Evolutionary conservation across 2,113 vertebrate genomes (phyloP).

Genomic region (Myotis brandtii): DNA sequence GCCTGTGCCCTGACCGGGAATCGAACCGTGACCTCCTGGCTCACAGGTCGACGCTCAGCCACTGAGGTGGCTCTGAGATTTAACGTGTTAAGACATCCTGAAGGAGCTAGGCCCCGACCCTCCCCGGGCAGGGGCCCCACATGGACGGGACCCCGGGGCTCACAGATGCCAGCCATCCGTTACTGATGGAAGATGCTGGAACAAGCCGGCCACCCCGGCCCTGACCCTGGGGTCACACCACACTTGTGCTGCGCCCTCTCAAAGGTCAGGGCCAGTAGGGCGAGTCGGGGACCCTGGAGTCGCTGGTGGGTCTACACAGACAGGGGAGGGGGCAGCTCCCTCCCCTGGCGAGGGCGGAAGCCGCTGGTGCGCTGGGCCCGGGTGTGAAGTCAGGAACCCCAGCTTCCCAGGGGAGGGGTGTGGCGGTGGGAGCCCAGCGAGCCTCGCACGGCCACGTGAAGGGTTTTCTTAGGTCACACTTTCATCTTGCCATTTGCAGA

Average conservation of each 20-base stretch:
- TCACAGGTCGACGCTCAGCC: too few relatives aligned
- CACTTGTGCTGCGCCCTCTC: not conserved
- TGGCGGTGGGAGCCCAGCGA: accelerated
- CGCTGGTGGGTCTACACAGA: not conserved
- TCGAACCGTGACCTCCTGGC: too few relatives aligned
- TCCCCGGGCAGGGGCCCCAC: too few relatives aligned
- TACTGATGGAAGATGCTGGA: not conserved
- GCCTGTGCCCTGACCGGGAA: too few relatives aligned
- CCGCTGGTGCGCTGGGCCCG: accelerated
- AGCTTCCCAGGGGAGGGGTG: not conserved
- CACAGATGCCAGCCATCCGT: not conserved
- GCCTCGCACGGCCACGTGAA: too few relatives aligned
- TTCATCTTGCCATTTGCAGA: accelerated
- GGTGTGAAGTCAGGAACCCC: not conserved
- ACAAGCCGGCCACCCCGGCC: not conserved
- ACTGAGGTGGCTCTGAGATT: too few relatives aligned
- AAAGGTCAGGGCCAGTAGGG: not conserved
- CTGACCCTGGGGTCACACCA: not conserved
- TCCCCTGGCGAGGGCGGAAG: accelerated
- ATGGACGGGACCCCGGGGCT: not conserved
- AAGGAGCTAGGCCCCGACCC: not conserved
- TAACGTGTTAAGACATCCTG: not conserved
- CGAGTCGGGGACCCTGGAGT: not conserved
- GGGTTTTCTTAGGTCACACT: not conserved
- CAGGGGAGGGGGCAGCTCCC: too few relatives aligned